Evolutionary conservation across 2,888 invertebrate species (phyloP).

Genomic region (Harmothoe impar): DNA sequence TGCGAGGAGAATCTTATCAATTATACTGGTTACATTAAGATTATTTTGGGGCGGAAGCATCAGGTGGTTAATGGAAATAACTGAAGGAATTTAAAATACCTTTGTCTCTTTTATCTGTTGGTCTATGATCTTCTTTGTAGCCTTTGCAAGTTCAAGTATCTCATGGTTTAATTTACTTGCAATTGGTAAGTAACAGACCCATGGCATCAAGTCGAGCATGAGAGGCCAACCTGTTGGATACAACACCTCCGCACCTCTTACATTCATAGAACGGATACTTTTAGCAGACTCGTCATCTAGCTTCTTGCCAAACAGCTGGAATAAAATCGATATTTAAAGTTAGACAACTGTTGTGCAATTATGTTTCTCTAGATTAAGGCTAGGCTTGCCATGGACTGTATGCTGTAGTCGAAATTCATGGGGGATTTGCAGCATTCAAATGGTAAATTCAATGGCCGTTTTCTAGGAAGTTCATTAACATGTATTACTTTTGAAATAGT

Average conservation of each 20-base stretch:
- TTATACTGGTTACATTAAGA: too few species aligned
- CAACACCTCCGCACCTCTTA: neutral
- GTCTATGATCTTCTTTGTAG: neutral
- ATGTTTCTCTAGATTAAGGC: too few species aligned
- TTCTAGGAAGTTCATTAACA: too few species aligned
- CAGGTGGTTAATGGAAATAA: too few species aligned
- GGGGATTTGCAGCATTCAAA: too few species aligned
- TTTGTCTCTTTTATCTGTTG: neutral
- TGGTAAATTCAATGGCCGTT: too few species aligned
- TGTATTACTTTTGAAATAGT: too few species aligned
- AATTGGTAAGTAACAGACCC: neutral
- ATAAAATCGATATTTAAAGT: too few species aligned
- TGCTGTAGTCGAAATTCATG: too few species aligned
- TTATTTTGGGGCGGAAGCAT: neutral
- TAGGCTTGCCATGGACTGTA: too few species aligned
- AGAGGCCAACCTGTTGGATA: neutral
- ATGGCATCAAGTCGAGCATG: neutral
- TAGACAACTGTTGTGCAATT: too few species aligned
- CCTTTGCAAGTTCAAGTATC: neutral
- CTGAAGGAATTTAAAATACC: neutral
- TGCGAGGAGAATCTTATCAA: too few species aligned
- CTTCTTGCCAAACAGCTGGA: neutral
- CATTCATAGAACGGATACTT: neutral
- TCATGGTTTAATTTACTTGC: neutral
- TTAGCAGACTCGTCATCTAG: neutral